Evolutionary conservation across 2,113 vertebrate genomes (phyloP).

Genomic region (Triplophysa dalaica): DNA sequence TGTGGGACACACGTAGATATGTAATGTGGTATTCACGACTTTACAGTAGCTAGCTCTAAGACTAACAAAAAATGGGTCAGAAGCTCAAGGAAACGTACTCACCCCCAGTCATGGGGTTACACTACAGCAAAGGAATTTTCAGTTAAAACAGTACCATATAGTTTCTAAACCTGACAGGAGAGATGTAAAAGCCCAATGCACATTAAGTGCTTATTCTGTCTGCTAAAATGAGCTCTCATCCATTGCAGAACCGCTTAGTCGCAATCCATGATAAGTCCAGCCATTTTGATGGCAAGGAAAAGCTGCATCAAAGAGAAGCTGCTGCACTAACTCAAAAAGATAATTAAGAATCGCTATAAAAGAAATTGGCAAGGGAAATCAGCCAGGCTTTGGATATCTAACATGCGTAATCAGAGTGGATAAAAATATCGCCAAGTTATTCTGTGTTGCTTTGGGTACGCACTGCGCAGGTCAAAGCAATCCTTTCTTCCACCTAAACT

Average conservation of each 20-base stretch:
- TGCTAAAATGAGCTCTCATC: not conserved
- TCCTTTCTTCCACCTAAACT: slow-evolving; percentile 35
- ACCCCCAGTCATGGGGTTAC: slow-evolving; percentile 15
- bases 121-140: slow-evolving; percentile 16
- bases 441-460: slow-evolving; percentile 31
- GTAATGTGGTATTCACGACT: not conserved
- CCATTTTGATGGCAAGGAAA: slow-evolving; percentile 30
- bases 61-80: slow-evolving; percentile 8
- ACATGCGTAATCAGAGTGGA: slow-evolving; percentile 52
- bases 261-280: not conserved
- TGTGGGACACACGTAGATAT: not conserved
- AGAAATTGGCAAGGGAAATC: slow-evolving; percentile 57
- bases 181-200: slow-evolving; percentile 21
- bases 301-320: slow-evolving; percentile 41
- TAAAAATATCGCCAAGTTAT: slow-evolving; percentile 53
- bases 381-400: slow-evolving; percentile 50
- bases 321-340: slow-evolving; percentile 46
- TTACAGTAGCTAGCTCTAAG: not conserved
- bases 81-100: slow-evolving; percentile 10
- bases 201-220: slow-evolving; percentile 6
- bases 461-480: slow-evolving; percentile 35
- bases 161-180: not conserved
- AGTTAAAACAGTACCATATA: slow-evolving; percentile 10
- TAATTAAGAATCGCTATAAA: slow-evolving; percentile 51
- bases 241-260: not conserved